Conservation (phyloP, 2,888 invertebrate species). For the Monochamus alternatus region DNA sequence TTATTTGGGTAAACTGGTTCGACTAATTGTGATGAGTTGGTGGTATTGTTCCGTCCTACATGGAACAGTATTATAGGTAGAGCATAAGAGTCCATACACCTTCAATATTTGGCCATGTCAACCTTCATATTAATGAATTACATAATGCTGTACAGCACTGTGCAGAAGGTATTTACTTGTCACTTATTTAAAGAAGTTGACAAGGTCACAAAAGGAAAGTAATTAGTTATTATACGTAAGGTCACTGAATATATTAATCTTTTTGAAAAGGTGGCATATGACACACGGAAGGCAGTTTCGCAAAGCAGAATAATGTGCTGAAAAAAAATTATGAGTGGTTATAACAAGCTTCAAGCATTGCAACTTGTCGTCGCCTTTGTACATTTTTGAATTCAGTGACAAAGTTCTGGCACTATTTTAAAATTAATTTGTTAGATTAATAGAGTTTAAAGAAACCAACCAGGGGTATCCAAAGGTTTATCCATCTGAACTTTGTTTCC, state of each 20-base stretch:
- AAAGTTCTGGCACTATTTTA: neutral
- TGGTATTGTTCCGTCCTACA: neutral
- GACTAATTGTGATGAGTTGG: neutral
- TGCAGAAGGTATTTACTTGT: neutral
- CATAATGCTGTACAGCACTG: neutral
- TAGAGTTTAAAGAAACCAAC: constrained; percentile 38
- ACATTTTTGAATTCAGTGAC: too few species aligned
- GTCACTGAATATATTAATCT: neutral
- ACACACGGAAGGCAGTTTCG: neutral
- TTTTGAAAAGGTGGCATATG: neutral
- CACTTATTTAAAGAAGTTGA: neutral
- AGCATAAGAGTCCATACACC: neutral
- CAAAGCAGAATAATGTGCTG: neutral
- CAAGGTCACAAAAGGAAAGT: neutral
- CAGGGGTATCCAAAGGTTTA: constrained; percentile 77
- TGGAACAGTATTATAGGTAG: neutral
- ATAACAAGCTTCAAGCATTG: neutral
- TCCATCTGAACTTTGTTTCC: constrained; percentile 77
- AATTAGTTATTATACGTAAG: neutral
- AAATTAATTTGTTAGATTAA: constrained; percentile 15
- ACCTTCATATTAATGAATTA: constrained; percentile 1
- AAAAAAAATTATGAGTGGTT: neutral
- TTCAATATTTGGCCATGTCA: constrained; percentile 4
- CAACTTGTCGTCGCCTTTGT: too few species aligned
- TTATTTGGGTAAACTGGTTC: too few species aligned